Conservation (phyloP, 2,888 invertebrate genomes). For the Drosophila robusta region DNA sequence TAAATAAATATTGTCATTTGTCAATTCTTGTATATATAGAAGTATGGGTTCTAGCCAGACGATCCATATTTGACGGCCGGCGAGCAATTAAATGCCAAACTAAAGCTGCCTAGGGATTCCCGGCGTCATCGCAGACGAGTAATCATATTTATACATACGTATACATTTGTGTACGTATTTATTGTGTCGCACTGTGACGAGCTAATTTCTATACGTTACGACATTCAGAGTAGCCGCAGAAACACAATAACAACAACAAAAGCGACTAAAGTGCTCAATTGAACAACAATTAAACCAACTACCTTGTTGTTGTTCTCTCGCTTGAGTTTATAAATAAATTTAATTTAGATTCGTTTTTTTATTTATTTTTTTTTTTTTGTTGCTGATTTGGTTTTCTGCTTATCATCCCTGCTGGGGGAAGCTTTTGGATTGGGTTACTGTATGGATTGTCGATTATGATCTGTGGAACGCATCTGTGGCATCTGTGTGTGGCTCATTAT, state of each 20-base stretch:
- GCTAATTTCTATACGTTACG: constrained; percentile 32
- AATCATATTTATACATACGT: constrained; percentile 34
- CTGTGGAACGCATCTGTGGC: not conserved
- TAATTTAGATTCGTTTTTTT: not conserved
- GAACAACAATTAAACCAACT: constrained; percentile 54
- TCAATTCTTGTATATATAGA: constrained; percentile 13
- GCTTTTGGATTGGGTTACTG: not conserved
- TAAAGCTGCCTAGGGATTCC: constrained; percentile 72
- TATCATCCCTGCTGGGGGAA: constrained; percentile 18
- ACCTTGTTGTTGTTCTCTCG: constrained; percentile 22
- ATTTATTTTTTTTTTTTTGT: not conserved
- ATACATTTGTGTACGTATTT: constrained; percentile 10
- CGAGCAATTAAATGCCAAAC: constrained; percentile 65
- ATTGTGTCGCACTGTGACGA: constrained; percentile 47
- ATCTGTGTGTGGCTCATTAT: not conserved
- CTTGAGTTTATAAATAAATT: constrained; percentile 46
- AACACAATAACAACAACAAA: constrained; percentile 18
- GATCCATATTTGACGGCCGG: constrained; percentile 59
- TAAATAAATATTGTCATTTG: constrained; percentile 2
- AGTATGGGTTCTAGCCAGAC: constrained; percentile 5
- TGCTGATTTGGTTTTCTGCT: constrained; percentile 5
- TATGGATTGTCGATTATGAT: not conserved
- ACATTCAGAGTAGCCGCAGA: constrained; percentile 23
- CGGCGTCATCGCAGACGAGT: constrained; percentile 63
- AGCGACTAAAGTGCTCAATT: constrained; percentile 52